Conservation (phyloP, 2,113 vertebrate species). For the Entelurus aequoreus region DNA sequence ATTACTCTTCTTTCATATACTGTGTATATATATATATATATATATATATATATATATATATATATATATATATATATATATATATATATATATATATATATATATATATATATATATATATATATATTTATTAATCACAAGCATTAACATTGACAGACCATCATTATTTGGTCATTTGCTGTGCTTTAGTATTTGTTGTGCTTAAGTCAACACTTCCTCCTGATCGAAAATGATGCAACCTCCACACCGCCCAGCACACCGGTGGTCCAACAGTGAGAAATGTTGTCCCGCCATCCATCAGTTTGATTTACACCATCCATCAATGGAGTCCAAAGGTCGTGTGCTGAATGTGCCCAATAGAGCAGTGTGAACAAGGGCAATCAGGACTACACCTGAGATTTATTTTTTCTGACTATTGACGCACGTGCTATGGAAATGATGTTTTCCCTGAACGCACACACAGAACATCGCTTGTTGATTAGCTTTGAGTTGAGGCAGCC, state of each 20-base stretch:
- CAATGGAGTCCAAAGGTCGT: slow-evolving; percentile 16
- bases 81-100: too few relatives aligned
- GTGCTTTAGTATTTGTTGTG: too few relatives aligned
- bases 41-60: too few relatives aligned
- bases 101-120: too few relatives aligned
- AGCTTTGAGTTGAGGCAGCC: slow-evolving; percentile 45
- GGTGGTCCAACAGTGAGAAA: slow-evolving; percentile 16
- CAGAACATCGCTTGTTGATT: slow-evolving; percentile 44
- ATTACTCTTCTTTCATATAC: too few relatives aligned
- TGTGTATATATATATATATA: too few relatives aligned
- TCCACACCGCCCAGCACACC: slow-evolving; percentile 3
- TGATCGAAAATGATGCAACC: slow-evolving; percentile 2
- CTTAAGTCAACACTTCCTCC: not conserved
- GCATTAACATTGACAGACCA: too few relatives aligned
- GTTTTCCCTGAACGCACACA: slow-evolving; percentile 40
- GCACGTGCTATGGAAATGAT: slow-evolving; percentile 50
- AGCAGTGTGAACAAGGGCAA: slow-evolving; percentile 32
- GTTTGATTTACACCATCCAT: slow-evolving; percentile 45
- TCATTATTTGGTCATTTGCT: too few relatives aligned
- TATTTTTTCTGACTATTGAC: slow-evolving; percentile 56
- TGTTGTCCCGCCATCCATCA: slow-evolving; percentile 5
- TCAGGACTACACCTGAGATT: slow-evolving; percentile 36
- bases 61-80: too few relatives aligned
- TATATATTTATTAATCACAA: too few relatives aligned
- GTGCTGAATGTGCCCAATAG: slow-evolving; percentile 29